Base-by-base conservation (phyloP, 2,113 vertebrate genomes). In the Asarcornis scutulata region DNA sequence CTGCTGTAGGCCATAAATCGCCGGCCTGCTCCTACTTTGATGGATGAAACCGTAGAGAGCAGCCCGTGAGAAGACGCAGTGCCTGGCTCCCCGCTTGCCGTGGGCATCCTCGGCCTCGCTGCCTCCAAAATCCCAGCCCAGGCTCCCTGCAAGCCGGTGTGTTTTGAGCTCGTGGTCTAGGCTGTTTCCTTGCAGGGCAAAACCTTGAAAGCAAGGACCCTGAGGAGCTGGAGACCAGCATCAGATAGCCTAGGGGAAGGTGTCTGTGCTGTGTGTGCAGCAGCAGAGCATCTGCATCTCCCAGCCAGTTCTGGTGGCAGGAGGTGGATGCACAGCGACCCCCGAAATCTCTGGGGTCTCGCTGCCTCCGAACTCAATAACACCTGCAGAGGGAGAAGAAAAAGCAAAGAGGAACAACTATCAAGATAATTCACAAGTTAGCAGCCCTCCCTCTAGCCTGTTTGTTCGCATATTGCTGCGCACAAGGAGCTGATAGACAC, bases 341-440 rank as follows among this genome's bases (percentile, higher is more conserved):
- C 50, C n/a, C 23, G 25, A 4, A 31, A 27, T 36, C 40, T 48
- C 29, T 12, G 40, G 29, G 60, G 60, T 42, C 52, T 71, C 23
- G 3, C 63, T 63, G 73, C 46, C 48, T 86, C 84, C 6, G 1
- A 75, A 75, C 56, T 56, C 62, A 56, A 17, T 12, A 88, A 72
- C 25, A 68, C 46, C 67, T 85, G 71, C 50, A 66, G 56, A 58
- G 17, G 44, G 50, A 42, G n/a, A 89, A 34, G 53, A 6, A 5
- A 53, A 77, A 6, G 53, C 69, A 4, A 59, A 34, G 56, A 67
- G 18, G 48, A 72, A 31, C 25, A 88, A 59, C 55, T 66, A 76
- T 31, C 50, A 80, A 88, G 83, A 73, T 80, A 73, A 93, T 77
- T 88, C 88, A 83, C 79, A 60, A 76, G 55, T 91, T 83, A 66